Conservation (phyloP, 2,888 invertebrate species). For the Plagodis dolabraria region DNA sequence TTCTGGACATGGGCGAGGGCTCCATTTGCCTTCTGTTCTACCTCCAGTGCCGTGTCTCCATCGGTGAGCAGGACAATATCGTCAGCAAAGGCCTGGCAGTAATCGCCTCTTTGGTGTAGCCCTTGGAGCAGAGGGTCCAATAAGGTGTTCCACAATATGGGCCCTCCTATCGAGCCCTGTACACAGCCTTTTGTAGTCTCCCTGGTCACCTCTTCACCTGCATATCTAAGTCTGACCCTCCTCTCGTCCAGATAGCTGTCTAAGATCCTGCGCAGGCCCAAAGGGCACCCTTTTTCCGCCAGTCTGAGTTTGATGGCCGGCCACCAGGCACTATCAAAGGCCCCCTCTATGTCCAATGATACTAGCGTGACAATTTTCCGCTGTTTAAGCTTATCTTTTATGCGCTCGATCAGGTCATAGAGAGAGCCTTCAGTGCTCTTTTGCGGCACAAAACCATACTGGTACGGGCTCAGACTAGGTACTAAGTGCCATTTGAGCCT, state of each 20-base stretch:
- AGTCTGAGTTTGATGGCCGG: conserved; percentile 1
- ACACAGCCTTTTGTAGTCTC: not conserved
- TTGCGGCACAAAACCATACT: conserved; percentile 37
- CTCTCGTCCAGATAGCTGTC: not conserved
- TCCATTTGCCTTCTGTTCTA: conserved; percentile 2
- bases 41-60: conserved; percentile 1
- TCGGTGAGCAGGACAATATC: conserved; percentile 1
- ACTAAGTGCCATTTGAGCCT: conserved; percentile 25
- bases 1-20: conserved; percentile 2
- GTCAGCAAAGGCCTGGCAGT: conserved; percentile 3
- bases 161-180: conserved; percentile 2
- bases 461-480: conserved; percentile 18
- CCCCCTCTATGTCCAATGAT: conserved; percentile 1
- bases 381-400: conserved; percentile 4
- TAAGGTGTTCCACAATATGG: conserved; percentile 2
- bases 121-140: conserved; percentile 1
- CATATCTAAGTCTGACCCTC: not conserved
- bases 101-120: not conserved
- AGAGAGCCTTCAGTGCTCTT: conserved; percentile 33
- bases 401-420: conserved; percentile 20
- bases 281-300: conserved; percentile 6
- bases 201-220: not conserved
- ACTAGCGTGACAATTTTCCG: conserved; percentile 24
- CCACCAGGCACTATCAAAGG: conserved; percentile 1
- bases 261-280: not conserved